Evolutionary conservation across 2,888 invertebrate genomes (phyloP), one percentile per base, ranked within the genome.

Genomic region (Tipula vernalis): DNA sequence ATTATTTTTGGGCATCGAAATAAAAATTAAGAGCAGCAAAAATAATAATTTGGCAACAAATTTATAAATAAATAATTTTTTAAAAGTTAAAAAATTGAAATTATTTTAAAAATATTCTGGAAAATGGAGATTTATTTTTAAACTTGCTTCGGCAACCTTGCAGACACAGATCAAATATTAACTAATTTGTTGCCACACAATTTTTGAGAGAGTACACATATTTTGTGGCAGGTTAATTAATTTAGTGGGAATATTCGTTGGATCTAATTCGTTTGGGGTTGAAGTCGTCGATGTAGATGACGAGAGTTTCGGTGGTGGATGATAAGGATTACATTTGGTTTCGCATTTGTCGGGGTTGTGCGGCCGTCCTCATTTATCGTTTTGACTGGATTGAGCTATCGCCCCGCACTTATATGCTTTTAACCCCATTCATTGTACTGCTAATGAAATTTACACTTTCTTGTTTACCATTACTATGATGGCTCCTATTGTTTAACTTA

Each of bases 191-290:
- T n/a, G n/a, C n/a, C n/a, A n/a, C n/a, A n/a, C n/a, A n/a, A n/a
- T n/a, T n/a, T n/a, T n/a, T n/a, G 95, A 71, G 94, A 93, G 1
- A 98, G 92, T 87, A n/a, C n/a, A n/a, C n/a, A 96, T 93, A 89
- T 91, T 91, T 39, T 89, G 88, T 2, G 92, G 92, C n/a, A 91
- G 87, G 86, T 90, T 90, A 39, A 86, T 88, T 18, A n/a, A 88
- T 87, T 87, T 89, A 87, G 83, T 89, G 87, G 86, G 87, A 83
- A 71, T 86, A n/a, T 85, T 88, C 51, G 57, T 47, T 36, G 88
- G 88, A 89, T 92, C 92, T 12, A 86, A 42, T 57, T 57, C 71
- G n/a, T 28, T 86, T n/a, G 87, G 83, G 36, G 84, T 86, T n/a
- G 90, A 89, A 41, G 90, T 90, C 28, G 91, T 91, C 2, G 91